These are phyloP conservation scores for Globodera ellingtonae DNA, from an alignment of 1,140 invertebrate genomes.

Conservation along the genomic window DNA sequence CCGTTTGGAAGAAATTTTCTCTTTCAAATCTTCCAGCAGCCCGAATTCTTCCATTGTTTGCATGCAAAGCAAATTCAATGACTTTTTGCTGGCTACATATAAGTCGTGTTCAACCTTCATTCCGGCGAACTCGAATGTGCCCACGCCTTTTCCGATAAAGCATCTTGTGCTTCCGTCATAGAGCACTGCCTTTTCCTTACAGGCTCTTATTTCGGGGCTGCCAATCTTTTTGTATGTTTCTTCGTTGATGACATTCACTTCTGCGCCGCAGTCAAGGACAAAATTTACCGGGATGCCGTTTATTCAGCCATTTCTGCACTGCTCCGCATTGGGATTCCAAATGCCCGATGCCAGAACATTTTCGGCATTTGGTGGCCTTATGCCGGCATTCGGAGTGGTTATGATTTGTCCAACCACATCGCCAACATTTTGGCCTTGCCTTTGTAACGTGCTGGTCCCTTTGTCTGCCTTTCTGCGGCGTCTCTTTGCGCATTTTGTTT, in stretches of 20 bases:
- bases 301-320: not conserved
- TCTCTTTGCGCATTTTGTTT: not conserved
- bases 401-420: not conserved
- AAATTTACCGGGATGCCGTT: not conserved
- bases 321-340: not conserved
- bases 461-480: not conserved
- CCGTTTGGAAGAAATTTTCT: not conserved
- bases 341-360: not conserved
- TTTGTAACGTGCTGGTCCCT: not conserved
- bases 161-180: not conserved
- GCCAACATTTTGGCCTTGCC: not conserved
- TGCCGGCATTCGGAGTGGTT: not conserved
- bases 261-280: not conserved
- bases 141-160: constrained; percentile 5
- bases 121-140: constrained; percentile 7
- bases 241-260: constrained; percentile 11
- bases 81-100: not conserved
- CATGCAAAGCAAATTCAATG: not conserved
- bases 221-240: not conserved
- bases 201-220: not conserved
- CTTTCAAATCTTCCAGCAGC: constrained; percentile 1
- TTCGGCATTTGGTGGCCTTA: not conserved
- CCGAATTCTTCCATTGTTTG: constrained; percentile 8
- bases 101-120: not conserved
- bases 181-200: constrained; percentile 8